Evolutionary conservation across 2,113 vertebrate species (phyloP).

Genomic region (Pundamilia nyererei): DNA sequence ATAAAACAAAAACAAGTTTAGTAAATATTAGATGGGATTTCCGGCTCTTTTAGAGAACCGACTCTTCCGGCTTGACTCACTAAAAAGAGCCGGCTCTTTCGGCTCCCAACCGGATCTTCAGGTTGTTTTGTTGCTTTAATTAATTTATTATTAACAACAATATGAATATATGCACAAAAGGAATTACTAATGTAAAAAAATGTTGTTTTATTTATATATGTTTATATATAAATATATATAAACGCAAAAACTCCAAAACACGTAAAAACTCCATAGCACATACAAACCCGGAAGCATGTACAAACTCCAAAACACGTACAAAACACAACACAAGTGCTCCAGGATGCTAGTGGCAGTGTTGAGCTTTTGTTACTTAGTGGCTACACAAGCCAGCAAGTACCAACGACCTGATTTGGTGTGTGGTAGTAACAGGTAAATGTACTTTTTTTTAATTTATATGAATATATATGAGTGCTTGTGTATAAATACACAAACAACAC

Average conservation of each 20-base stretch:
- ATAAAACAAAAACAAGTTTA: neutral
- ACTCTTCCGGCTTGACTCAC: neutral
- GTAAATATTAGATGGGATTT: neutral
- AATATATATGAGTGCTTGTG: no score
- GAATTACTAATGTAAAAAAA: neutral
- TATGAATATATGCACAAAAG: neutral
- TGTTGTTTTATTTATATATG: neutral
- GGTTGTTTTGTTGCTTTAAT: neutral
- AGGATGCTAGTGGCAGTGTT: neutral
- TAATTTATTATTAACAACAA: neutral
- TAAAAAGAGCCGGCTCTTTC: accelerated
- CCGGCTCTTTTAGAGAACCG: neutral
- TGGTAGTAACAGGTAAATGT: neutral
- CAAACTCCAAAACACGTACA: no score
- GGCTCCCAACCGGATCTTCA: accelerated
- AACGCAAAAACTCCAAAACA: neutral
- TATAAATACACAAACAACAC: no score
- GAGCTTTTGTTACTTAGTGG: neutral
- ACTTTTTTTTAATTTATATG: no score
- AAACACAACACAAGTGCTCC: no score
- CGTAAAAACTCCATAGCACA: neutral
- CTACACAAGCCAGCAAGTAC: neutral
- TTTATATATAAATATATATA: neutral
- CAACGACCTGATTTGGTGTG: neutral
- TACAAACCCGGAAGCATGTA: neutral